Evolutionary conservation across 2,113 vertebrate genomes (phyloP).

Genomic region (Apodemus speciosus): DNA sequence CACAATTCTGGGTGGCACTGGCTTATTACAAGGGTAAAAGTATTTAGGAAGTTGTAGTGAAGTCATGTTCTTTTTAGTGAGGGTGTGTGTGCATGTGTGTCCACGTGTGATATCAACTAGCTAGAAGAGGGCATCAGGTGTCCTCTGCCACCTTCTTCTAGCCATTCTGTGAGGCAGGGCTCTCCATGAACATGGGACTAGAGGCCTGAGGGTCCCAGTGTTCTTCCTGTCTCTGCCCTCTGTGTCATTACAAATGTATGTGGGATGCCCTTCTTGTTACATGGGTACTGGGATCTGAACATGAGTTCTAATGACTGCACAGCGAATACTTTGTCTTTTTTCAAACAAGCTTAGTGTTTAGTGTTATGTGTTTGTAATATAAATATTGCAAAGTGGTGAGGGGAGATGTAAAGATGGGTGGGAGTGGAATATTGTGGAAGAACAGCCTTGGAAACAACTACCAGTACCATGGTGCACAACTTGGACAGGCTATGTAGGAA

Average conservation of each 20-base stretch:
- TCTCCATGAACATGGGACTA: not conserved
- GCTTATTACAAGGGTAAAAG: not conserved
- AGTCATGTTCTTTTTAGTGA: not conserved
- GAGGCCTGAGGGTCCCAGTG: not conserved
- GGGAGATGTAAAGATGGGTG: too few species aligned
- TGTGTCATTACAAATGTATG: not conserved
- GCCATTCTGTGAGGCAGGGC: not conserved
- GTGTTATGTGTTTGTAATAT: too few species aligned
- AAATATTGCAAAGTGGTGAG: too few species aligned
- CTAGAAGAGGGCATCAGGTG: not conserved
- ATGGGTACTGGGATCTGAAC: too few species aligned
- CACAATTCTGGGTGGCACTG: not conserved
- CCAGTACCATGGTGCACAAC: too few species aligned
- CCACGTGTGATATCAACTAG: not conserved
- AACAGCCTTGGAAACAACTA: too few species aligned
- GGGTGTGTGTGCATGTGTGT: not conserved
- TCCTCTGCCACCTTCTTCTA: not conserved
- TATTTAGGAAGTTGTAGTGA: not conserved
- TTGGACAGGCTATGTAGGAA: too few species aligned
- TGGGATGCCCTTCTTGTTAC: not conserved
- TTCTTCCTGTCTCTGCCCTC: not conserved
- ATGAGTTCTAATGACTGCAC: not conserved
- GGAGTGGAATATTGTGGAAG: too few species aligned
- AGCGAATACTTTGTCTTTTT: not conserved
- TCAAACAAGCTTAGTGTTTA: too few species aligned